A percentile compares a stretch with the other conserved stretches of the same genome.
These are phyloP conservation scores for Pseudomyrmex cubaensis DNA, from an alignment of 1,140 invertebrate genomes.

Conservation along the genomic window DNA sequence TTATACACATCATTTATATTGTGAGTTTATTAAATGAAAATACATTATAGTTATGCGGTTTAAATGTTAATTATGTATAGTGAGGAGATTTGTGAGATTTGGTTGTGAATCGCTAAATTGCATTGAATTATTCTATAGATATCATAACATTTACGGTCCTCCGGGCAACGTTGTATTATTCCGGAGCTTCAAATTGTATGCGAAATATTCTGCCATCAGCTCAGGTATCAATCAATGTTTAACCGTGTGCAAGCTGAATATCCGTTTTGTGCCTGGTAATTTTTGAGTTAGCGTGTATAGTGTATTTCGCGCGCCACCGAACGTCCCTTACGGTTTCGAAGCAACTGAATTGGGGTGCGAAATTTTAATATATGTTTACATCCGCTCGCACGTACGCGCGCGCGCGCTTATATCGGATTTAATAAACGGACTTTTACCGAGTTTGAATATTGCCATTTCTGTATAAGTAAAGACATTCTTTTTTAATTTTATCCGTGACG, in stretches of 20 bases:
- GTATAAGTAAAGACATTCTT: slow-evolving; percentile 26
- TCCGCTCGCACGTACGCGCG: slow-evolving; percentile 5
- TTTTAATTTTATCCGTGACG: slow-evolving; percentile 68
- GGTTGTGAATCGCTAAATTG: background rate
- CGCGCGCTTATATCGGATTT: slow-evolving; percentile 68
- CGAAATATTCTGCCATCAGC: slow-evolving; percentile 8
- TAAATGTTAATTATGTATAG: slow-evolving; percentile 28
- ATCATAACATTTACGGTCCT: slow-evolving; percentile 24
- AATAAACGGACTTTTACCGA: slow-evolving; percentile 74
- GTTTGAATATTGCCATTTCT: slow-evolving; percentile 72
- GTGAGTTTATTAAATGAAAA: no score
- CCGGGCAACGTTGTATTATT: slow-evolving; percentile 15
- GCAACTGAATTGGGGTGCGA: background rate
- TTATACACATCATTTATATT: background rate
- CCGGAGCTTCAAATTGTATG: slow-evolving; percentile 27
- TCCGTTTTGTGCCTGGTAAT: background rate
- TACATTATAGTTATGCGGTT: slow-evolving; percentile 12
- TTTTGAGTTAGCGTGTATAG: background rate
- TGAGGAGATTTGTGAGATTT: background rate
- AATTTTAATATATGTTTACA: slow-evolving; percentile 73
- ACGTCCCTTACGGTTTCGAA: slow-evolving; percentile 11
- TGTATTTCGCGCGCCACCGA: background rate
- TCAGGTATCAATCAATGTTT: slow-evolving; percentile 45
- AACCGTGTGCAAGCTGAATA: background rate
- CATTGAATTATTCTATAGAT: background rate